Conservation (phyloP, 2,797 vertebrate genomes). For the Girardinus metallicus region DNA sequence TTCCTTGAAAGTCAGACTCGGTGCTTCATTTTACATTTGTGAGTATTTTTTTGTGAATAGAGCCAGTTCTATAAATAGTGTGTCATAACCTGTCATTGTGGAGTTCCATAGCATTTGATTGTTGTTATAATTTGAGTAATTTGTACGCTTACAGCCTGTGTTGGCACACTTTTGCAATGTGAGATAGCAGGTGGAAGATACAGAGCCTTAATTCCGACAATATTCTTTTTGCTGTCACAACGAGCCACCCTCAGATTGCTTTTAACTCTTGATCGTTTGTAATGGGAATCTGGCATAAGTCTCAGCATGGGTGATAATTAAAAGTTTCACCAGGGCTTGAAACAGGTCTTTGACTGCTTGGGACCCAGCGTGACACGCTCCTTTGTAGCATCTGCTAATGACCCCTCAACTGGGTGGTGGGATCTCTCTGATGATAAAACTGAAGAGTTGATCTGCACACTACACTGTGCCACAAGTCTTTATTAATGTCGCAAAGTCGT, state of each 20-base stretch:
- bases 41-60: slow-evolving; percentile 6
- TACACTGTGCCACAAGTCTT: slow-evolving; percentile 50
- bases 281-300: slow-evolving; percentile 23
- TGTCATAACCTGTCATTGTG: slow-evolving; percentile 38
- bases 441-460: slow-evolving; percentile 49
- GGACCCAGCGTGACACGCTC: slow-evolving; percentile 15
- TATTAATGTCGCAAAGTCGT: slow-evolving; percentile 59
- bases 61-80: slow-evolving; percentile 23
- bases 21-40: slow-evolving; percentile 17
- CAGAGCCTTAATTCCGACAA: slow-evolving; percentile 22
- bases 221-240: slow-evolving; percentile 41
- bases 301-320: slow-evolving; percentile 42
- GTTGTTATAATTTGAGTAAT: slow-evolving; percentile 41
- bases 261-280: slow-evolving; percentile 13
- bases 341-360: slow-evolving; percentile 25
- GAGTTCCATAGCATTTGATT: slow-evolving; percentile 32
- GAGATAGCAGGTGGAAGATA: slow-evolving; percentile 50
- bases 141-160: slow-evolving; percentile 41
- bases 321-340: slow-evolving; percentile 34
- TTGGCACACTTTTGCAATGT: slow-evolving; percentile 59
- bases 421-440: slow-evolving; percentile 32
- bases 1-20: slow-evolving; percentile 3
- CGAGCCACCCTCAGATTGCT: slow-evolving; percentile 22
- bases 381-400: slow-evolving; percentile 60
- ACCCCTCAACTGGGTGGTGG: slow-evolving; percentile 55